These are phyloP conservation scores for pig (Sus scrofa) DNA, from an alignment of 2,113 vertebrate genomes.

Conservation along the genomic window T2T-Sscrofa CM000812.6:197299501-197300000, in stretches of 20 bases:
- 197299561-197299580: not conserved
- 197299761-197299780: not conserved
- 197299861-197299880: not conserved
- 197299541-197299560: not conserved
- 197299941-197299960: not conserved
- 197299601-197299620: not conserved
- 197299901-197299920: not conserved
- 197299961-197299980: constrained; percentile 24
- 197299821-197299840: not conserved
- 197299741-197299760: not conserved
- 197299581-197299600: not conserved
- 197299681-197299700: not conserved
- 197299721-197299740: not conserved
- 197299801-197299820: not conserved
- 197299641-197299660: not conserved
- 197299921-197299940: not conserved
- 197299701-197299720: not conserved
- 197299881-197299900: constrained; percentile 43
- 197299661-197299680: not conserved
- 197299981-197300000: not conserved
- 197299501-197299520: not conserved
- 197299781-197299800: not conserved
- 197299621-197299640: not conserved
- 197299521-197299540: not conserved
- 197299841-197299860: not conserved